These are phyloP conservation scores for Aphaenogaster ashmeadi DNA, from an alignment of 1,140 invertebrate genomes.

Conservation along the genomic window DNA sequence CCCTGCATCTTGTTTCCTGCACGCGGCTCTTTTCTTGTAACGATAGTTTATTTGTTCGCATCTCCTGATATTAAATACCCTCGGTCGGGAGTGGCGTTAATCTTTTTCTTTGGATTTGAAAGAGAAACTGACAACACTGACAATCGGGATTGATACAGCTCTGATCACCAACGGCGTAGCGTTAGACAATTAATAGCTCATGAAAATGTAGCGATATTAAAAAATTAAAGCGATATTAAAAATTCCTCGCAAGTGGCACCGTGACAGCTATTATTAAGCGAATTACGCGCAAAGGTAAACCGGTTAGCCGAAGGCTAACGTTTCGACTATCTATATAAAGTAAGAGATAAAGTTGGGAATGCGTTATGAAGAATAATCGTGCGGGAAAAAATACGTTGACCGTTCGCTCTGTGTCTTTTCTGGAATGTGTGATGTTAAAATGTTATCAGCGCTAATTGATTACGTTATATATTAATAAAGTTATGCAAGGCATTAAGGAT, in stretches of 20 bases:
- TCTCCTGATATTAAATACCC: not conserved
- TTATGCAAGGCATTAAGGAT: constrained; percentile 7
- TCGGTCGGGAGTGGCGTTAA: not conserved
- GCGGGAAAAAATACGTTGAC: not conserved
- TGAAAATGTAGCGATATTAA: constrained; percentile 4
- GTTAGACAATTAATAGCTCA: not conserved
- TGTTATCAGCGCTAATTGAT: not conserved
- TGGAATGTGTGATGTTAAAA: constrained; percentile 19
- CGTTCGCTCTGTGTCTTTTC: constrained; percentile 7
- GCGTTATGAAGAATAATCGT: not conserved
- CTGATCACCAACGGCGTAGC: not conserved
- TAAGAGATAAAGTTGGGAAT: constrained; percentile 21
- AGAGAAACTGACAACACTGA: not conserved
- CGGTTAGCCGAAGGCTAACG: constrained; percentile 41
- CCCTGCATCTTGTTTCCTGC: not conserved
- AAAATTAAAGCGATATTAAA: constrained; percentile 36
- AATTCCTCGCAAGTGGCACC: not conserved
- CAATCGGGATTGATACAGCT: not conserved
- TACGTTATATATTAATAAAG: constrained; percentile 20
- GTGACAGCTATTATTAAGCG: constrained; percentile 28
- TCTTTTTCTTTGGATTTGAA: no score
- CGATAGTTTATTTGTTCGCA: not conserved
- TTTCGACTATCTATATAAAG: constrained; percentile 28
- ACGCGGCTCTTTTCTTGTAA: not conserved
- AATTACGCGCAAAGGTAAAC: constrained; percentile 44